Conservation (phyloP, 1,140 invertebrate genomes). For the Drosophila sturtevanti region DNA sequence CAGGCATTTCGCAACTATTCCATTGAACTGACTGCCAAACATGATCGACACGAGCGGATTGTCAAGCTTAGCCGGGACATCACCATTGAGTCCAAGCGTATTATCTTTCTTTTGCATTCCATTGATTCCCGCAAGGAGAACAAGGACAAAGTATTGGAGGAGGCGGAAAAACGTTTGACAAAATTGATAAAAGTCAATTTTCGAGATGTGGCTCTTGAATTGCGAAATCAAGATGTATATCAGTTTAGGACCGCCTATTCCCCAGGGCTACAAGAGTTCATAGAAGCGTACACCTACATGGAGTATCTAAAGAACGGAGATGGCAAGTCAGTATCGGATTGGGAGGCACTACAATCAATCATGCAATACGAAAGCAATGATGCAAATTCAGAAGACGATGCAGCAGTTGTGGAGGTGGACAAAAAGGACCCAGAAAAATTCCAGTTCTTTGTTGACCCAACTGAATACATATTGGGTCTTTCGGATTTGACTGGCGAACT, state of each 20-base stretch:
- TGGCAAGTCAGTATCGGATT: slow-evolving; percentile 60
- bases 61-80: slow-evolving; percentile 92
- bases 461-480: slow-evolving; percentile 88
- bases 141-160: slow-evolving; percentile 85
- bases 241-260: slow-evolving; percentile 90
- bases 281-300: slow-evolving; percentile 92
- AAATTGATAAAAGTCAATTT: slow-evolving; percentile 86
- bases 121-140: slow-evolving; percentile 85
- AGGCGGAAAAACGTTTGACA: slow-evolving; percentile 87
- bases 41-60: slow-evolving; percentile 93
- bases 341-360: slow-evolving; percentile 66
- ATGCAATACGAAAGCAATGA: slow-evolving; percentile 73
- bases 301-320: slow-evolving; percentile 85
- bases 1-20: slow-evolving; percentile 88
- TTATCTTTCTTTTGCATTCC: slow-evolving; percentile 94
- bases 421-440: slow-evolving; percentile 49
- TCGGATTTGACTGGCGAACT: slow-evolving; percentile 95
- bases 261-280: slow-evolving; percentile 92
- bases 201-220: slow-evolving; percentile 88
- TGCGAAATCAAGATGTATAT: slow-evolving; percentile 88
- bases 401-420: slow-evolving; percentile 5
- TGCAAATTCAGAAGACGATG: not conserved
- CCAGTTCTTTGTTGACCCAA: slow-evolving; percentile 69
- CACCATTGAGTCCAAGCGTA: slow-evolving; percentile 95
- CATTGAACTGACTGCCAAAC: slow-evolving; percentile 88